phyloP scores from a whole-genome alignment of 1,140 invertebrate genomes.

The Whitmania pigra region DNA sequence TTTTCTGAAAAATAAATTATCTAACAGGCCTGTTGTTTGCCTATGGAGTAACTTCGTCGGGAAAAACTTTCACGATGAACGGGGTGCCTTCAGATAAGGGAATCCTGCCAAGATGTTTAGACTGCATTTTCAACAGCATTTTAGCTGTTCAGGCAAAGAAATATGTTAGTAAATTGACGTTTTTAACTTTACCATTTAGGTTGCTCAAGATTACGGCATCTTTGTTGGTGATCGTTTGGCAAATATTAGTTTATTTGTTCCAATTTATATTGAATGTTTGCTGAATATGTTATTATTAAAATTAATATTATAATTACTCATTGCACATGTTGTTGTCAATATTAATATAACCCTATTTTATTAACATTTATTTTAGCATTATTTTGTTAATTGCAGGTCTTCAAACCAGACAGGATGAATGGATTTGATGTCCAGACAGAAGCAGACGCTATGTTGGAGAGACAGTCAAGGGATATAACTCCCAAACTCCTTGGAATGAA shows the following conservation, averaged over 20 bases:
- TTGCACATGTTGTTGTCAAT: too few species aligned
- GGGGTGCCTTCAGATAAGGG: constrained; percentile 64
- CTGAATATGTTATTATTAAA: not conserved
- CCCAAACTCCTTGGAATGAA: constrained; percentile 33
- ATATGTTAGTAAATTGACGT: constrained; percentile 37
- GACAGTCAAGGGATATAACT: constrained; percentile 46
- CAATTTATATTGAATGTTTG: not conserved
- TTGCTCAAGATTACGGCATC: not conserved
- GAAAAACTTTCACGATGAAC: constrained; percentile 88
- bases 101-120: constrained; percentile 72
- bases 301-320: not conserved
- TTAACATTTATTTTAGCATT: too few species aligned
- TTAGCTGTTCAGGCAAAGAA: constrained; percentile 49
- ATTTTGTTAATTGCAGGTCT: constrained; percentile 54
- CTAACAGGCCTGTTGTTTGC: constrained; percentile 58
- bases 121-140: constrained; percentile 80
- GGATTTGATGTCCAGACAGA: constrained; percentile 78
- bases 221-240: not conserved
- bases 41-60: constrained; percentile 90
- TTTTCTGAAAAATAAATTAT: not conserved
- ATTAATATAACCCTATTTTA: too few species aligned
- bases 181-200: not conserved
- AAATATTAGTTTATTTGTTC: not conserved
- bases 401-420: constrained; percentile 83
- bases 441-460: constrained; percentile 69